Evolutionary conservation across 2,888 invertebrate species (phyloP).

Genomic region (Calameuta pallipes): DNA sequence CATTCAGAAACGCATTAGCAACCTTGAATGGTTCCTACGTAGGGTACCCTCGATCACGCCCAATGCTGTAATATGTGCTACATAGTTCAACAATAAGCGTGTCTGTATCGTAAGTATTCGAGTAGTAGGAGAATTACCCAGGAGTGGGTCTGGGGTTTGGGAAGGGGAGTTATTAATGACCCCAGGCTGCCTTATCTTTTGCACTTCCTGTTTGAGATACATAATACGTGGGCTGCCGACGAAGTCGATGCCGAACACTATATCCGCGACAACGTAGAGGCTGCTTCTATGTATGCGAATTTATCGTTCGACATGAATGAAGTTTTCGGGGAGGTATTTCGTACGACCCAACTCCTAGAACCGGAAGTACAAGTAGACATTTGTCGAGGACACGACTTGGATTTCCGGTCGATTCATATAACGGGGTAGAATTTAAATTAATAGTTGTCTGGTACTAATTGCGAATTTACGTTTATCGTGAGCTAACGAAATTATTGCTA

Average conservation of each 20-base stretch:
- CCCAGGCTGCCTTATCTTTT: constrained; percentile 49
- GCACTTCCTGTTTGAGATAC: constrained; percentile 51
- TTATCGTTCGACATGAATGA: constrained; percentile 1
- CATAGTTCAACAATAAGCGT: not conserved
- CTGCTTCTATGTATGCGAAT: not conserved
- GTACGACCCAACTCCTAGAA: not conserved
- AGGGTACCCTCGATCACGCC: not conserved
- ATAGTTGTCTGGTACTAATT: not conserved
- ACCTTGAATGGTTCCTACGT: not conserved
- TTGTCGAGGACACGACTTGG: not conserved
- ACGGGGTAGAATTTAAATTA: not conserved
- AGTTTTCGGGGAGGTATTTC: not conserved
- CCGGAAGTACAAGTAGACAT: constrained; percentile 1
- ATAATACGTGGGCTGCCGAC: constrained; percentile 28
- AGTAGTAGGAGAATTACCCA: not conserved
- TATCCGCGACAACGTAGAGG: not conserved
- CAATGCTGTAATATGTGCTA: not conserved
- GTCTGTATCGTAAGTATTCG: not conserved
- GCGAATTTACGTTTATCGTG: not conserved
- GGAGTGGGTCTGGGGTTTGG: constrained; percentile 23
- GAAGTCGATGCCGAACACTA: not conserved
- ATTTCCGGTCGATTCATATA: not conserved
- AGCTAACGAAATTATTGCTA: not conserved
- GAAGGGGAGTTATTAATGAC: constrained; percentile 48
- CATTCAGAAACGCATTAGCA: not conserved